Conservation (phyloP, 2,113 vertebrate genomes). For the Indicator indicator region DNA sequence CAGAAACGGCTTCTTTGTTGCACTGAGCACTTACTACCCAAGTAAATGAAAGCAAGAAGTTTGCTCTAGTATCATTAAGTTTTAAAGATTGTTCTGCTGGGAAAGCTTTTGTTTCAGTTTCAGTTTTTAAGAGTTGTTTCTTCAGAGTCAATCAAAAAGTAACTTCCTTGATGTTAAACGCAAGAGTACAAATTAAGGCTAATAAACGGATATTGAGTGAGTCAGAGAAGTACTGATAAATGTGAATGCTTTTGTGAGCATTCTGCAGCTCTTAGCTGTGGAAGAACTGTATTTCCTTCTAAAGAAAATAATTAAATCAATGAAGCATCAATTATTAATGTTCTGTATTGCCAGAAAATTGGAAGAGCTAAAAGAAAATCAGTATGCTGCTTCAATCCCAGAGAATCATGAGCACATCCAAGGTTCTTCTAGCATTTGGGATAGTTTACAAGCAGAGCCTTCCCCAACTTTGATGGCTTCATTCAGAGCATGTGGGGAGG, state of each 20-base stretch:
- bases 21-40: conserved; percentile 42
- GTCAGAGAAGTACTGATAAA: conserved; percentile 26
- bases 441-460: background rate
- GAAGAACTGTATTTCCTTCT: background rate
- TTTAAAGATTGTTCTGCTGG: conserved; percentile 48
- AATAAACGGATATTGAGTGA: conserved; percentile 48
- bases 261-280: background rate
- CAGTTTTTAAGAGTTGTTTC: conserved; percentile 25
- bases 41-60: conserved; percentile 60
- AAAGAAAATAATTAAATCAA: conserved; percentile 51
- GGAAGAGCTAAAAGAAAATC: conserved; percentile 4
- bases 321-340: conserved; percentile 42
- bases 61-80: conserved; percentile 33
- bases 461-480: background rate
- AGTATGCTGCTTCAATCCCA: background rate
- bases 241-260: background rate
- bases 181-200: conserved; percentile 48
- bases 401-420: background rate
- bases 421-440: background rate
- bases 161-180: conserved; percentile 24
- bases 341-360: conserved; percentile 23
- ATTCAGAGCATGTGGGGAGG: background rate
- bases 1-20: conserved; percentile 60
- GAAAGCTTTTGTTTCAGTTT: conserved; percentile 35
- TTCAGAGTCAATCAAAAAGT: conserved; percentile 31